Evolutionary conservation across 1,140 invertebrate species (phyloP), one percentile per base, ranked within the genome.

Genomic region (Rhyacophila brunnea): DNA sequence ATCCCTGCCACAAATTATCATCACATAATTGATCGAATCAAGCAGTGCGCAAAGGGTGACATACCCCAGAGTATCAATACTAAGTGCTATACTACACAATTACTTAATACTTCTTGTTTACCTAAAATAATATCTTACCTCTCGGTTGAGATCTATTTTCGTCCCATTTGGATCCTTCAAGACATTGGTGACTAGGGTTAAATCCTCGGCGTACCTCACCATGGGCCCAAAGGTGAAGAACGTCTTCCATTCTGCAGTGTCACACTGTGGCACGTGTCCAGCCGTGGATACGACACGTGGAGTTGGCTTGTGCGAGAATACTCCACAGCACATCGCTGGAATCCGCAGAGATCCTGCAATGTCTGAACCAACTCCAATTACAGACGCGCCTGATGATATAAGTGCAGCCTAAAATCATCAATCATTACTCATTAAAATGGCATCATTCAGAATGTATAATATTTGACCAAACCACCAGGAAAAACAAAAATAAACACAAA

Each of bases 281-380:
- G 79, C 71, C 48, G 78, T 70, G 2, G 83, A 85, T 2, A 83
- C 68, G 1, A 84, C 68, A 28, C 81, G 66, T 0, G 77, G 69
- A 1, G 86, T 83, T 1, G 89, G 86, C 70, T 90, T 91, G 66
- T 95, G 87, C 10, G 91, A 90, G 71, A 89, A 94, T 38, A 95
- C 81, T 7, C 93, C 93, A 69, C 86, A 90, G 68, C 92, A 93
- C 80, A 89, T 85, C 4, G 91, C 87, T 0, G 93, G 93, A 62
- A 95, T 79, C 43, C 93, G 78, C 15, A 91, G 83, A 1, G 90
- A 93, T 1, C 93, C 93, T 0, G 85, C 90, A 42, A 93, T 86
- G 69, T 96, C 93, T 5, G 89, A 90, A 6, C 87, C 90, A 2
- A 96, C 69, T 6, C 92, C 90, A 19, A 94, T 77, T 0, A 93